These are phyloP conservation scores for Planiliza haematocheilus DNA, from an alignment of 2,113 vertebrate genomes.

Conservation along the genomic window DNA sequence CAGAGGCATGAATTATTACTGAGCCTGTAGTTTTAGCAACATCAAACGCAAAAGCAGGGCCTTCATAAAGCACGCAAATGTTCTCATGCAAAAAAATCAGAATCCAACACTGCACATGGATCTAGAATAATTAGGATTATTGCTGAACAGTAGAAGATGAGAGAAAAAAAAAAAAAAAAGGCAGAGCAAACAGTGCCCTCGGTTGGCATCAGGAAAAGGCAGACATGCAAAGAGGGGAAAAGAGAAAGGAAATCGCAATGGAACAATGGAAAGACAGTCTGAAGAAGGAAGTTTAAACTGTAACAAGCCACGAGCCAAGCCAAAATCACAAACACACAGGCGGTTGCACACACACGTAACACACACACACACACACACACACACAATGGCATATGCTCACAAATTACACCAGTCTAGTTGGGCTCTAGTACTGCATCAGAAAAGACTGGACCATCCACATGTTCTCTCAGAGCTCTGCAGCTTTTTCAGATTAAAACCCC, in stretches of 20 bases:
- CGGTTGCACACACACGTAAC: no score
- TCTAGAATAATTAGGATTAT: slow-evolving; percentile 7
- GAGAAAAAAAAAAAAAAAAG: slow-evolving; percentile 1
- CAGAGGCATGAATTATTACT: background rate
- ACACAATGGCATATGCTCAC: background rate
- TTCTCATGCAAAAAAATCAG: background rate
- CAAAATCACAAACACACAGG: slow-evolving; percentile 9
- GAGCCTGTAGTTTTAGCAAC: background rate
- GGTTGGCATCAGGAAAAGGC: slow-evolving; percentile 55
- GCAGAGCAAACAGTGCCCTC: slow-evolving; percentile 23
- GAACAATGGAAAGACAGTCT: slow-evolving; percentile 71
- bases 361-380: slow-evolving; percentile 7
- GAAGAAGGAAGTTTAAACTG: slow-evolving; percentile 62
- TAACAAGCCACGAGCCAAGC: slow-evolving; percentile 53
- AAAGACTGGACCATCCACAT: slow-evolving; percentile 17
- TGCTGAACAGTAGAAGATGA: background rate
- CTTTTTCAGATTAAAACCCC: slow-evolving; percentile 4
- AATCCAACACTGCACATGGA: background rate
- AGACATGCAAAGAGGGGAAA: slow-evolving; percentile 54
- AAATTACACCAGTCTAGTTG: slow-evolving; percentile 17
- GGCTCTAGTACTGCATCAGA: slow-evolving; percentile 8
- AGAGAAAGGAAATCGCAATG: slow-evolving; percentile 67
- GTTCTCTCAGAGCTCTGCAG: slow-evolving; percentile 27
- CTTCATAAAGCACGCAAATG: background rate
- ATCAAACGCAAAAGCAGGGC: background rate